Percentiles rank a stretch among this genome's conserved stretches.
Evolutionary conservation across 2,888 invertebrate species (phyloP).

Genomic region (Sminthurides aquaticus): DNA sequence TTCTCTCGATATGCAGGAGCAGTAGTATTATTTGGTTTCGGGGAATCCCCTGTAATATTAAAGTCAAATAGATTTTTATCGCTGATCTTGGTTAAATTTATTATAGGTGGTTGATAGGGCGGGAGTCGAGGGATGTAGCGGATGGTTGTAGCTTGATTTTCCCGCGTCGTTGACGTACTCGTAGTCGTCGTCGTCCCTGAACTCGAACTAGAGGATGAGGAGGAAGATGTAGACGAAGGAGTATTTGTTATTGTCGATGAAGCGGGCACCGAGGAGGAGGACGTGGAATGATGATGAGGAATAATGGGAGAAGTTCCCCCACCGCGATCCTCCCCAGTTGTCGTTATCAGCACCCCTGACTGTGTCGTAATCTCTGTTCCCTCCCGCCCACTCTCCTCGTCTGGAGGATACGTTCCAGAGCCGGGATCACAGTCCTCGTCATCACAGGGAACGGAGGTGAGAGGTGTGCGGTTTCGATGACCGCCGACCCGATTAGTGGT

Average conservation of each 20-base stretch:
- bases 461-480: constrained; percentile 27
- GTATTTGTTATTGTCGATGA: constrained; percentile 40
- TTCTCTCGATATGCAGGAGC: constrained; percentile 56
- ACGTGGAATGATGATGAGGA: constrained; percentile 13
- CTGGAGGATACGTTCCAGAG: constrained; percentile 4
- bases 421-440: constrained; percentile 59
- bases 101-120: constrained; percentile 16
- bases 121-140: constrained; percentile 34
- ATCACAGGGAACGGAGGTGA: constrained; percentile 56
- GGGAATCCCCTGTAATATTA: constrained; percentile 32
- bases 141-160: constrained; percentile 37
- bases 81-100: constrained; percentile 8
- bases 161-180: background rate
- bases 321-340: constrained; percentile 24
- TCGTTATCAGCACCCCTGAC: constrained; percentile 32
- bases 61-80: constrained; percentile 41
- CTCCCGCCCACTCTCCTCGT: constrained; percentile 59
- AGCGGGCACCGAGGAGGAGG: constrained; percentile 25
- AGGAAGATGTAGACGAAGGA: constrained; percentile 23
- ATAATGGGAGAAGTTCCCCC: background rate
- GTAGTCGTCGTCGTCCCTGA: constrained; percentile 10
- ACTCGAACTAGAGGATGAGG: constrained; percentile 31
- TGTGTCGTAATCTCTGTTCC: constrained; percentile 42
- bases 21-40: constrained; percentile 18
- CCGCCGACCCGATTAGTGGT: constrained; percentile 15